Conservation (phyloP, 2,797 vertebrate genomes). For the Lithobates sylvaticus region DNA sequence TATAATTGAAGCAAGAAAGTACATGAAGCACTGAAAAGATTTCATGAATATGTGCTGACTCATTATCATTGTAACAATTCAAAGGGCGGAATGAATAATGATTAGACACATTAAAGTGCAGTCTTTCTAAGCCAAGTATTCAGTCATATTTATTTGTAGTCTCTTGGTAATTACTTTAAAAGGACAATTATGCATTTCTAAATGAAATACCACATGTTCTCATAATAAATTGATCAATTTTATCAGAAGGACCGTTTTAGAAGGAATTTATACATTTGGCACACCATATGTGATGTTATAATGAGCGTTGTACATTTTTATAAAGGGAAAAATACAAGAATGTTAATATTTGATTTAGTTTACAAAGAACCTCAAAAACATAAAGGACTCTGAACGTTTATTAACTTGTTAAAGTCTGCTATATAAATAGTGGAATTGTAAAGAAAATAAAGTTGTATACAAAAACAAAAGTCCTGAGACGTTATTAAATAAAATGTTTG, state of each 20-base stretch:
- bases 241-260: neutral
- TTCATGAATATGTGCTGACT: slow-evolving; percentile 53
- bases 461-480: too few species aligned
- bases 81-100: slow-evolving; percentile 24
- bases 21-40: slow-evolving; percentile 53
- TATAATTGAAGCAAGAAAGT: slow-evolving; percentile 45
- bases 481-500: too few species aligned
- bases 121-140: slow-evolving; percentile 51
- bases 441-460: too few species aligned
- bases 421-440: too few species aligned
- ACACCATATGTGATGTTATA: neutral
- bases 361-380: too few species aligned
- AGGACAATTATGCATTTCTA: slow-evolving; percentile 47
- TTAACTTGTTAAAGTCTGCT: too few species aligned
- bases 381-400: too few species aligned
- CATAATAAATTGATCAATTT: slow-evolving; percentile 6
- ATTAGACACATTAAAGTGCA: slow-evolving; percentile 55
- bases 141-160: slow-evolving; percentile 40
- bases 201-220: slow-evolving; percentile 10
- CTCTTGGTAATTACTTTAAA: slow-evolving; percentile 31
- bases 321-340: neutral
- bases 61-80: slow-evolving; percentile 61
- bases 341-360: too few species aligned
- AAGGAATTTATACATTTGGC: neutral
- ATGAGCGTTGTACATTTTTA: neutral